phyloP scores from a whole-genome alignment of 2,888 invertebrate species.

The Pandemis heparana region DNA sequence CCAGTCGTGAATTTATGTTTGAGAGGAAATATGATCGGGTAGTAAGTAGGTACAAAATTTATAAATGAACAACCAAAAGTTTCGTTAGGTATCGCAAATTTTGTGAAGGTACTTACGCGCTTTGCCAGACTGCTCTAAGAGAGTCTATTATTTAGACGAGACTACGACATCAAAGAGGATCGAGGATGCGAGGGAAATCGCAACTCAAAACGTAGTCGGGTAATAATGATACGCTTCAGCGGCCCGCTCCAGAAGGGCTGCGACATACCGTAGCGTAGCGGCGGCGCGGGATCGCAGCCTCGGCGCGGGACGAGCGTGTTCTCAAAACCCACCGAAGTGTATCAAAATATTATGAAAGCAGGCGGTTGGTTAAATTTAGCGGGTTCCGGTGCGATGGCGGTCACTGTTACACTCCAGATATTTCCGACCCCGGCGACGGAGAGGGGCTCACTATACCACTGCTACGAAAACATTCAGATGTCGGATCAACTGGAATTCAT shows the following conservation, averaged over 20 bases:
- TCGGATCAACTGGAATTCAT: constrained; percentile 22
- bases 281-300: background rate
- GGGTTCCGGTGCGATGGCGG: constrained; percentile 32
- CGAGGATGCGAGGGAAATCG: constrained; percentile 25
- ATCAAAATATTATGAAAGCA: constrained; percentile 35
- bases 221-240: constrained; percentile 33
- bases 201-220: too few species aligned
- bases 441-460: constrained; percentile 2
- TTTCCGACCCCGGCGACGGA: constrained; percentile 9
- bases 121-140: background rate
- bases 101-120: background rate
- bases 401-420: constrained; percentile 37
- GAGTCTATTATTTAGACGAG: constrained; percentile 25
- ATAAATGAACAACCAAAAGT: background rate
- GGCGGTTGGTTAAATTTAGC: constrained; percentile 19
- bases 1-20: background rate
- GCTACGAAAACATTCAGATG: constrained; percentile 18
- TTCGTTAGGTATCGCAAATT: background rate
- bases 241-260: background rate
- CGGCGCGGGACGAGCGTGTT: constrained; percentile 1
- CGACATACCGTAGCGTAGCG: background rate
- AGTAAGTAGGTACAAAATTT: background rate
- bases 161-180: constrained; percentile 25
- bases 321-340: constrained; percentile 24
- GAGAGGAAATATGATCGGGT: background rate